phyloP scores from a whole-genome alignment of 2,888 invertebrate genomes.

The Antheraea assamensis region DNA sequence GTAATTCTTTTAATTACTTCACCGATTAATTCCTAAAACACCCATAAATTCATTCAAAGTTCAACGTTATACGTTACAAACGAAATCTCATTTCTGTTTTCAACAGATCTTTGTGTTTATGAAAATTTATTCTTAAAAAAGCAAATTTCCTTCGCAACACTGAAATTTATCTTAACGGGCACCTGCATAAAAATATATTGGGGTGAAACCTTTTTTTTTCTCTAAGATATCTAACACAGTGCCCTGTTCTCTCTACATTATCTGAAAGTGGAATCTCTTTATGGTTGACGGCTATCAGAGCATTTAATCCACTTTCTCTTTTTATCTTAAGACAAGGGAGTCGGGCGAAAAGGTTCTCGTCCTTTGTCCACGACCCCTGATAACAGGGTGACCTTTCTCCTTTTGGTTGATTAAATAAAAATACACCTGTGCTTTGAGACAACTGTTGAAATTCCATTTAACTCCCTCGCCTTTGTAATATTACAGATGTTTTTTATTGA shows the following conservation, averaged over 20 bases:
- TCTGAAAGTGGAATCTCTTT: constrained; percentile 63
- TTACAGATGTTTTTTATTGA: constrained; percentile 9
- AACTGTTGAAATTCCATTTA: constrained; percentile 17
- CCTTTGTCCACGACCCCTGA: constrained; percentile 66
- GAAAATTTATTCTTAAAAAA: constrained; percentile 18
- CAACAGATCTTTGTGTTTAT: constrained; percentile 21
- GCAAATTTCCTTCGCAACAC: constrained; percentile 19
- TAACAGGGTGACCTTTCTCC: constrained; percentile 61
- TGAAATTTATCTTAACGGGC: constrained; percentile 47
- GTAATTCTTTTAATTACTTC: neutral
- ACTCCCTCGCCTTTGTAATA: constrained; percentile 9
- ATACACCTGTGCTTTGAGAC: constrained; percentile 59
- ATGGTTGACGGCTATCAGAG: constrained; percentile 69
- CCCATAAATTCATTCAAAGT: too few relatives aligned
- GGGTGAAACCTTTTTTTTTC: constrained; percentile 42
- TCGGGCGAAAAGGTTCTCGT: constrained; percentile 59
- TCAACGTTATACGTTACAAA: neutral
- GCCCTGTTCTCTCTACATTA: constrained; percentile 43
- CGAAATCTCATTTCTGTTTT: constrained; percentile 16
- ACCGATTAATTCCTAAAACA: neutral
- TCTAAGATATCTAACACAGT: constrained; percentile 40
- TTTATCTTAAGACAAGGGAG: constrained; percentile 69
- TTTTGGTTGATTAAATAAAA: constrained; percentile 66
- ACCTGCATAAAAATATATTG: constrained; percentile 50
- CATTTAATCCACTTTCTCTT: constrained; percentile 76